These are phyloP conservation scores for Xestobium rufovillosum DNA, from an alignment of 2,888 invertebrate species.

Conservation along the genomic window DNA sequence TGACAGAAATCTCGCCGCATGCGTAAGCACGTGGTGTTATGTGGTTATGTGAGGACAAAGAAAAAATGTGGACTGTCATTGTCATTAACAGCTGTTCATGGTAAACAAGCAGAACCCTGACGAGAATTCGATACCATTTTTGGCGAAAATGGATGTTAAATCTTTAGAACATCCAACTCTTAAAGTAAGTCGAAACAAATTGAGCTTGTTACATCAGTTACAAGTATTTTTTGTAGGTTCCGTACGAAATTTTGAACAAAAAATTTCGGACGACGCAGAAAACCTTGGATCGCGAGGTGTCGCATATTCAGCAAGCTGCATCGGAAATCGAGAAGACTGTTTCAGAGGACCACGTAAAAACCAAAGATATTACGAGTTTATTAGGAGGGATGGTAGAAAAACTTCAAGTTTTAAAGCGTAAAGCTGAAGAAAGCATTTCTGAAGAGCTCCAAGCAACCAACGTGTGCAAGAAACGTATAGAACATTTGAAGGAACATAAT, in stretches of 20 bases:
- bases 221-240: conserved; percentile 74
- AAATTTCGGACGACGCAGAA: conserved; percentile 94
- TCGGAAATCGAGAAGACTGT: conserved; percentile 72
- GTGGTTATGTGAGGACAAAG: no score
- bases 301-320: conserved; percentile 76
- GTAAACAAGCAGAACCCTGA: no score
- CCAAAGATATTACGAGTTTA: conserved; percentile 69
- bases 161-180: conserved; percentile 93
- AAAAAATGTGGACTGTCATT: no score
- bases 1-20: no score
- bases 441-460: conserved; percentile 88
- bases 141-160: no score
- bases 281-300: conserved; percentile 84
- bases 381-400: conserved; percentile 85
- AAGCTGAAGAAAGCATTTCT: conserved; percentile 87
- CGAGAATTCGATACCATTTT: no score
- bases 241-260: conserved; percentile 96
- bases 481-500: conserved; percentile 79
- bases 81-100: no score
- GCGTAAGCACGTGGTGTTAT: no score
- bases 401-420: conserved; percentile 82
- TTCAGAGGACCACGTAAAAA: conserved; percentile 50
- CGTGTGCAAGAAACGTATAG: conserved; percentile 85
- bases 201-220: conserved; percentile 1
- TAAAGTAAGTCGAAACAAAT: conserved; percentile 60